Base-by-base conservation (phyloP, 2,888 invertebrate genomes). In the Drosophila gaucha region DNA sequence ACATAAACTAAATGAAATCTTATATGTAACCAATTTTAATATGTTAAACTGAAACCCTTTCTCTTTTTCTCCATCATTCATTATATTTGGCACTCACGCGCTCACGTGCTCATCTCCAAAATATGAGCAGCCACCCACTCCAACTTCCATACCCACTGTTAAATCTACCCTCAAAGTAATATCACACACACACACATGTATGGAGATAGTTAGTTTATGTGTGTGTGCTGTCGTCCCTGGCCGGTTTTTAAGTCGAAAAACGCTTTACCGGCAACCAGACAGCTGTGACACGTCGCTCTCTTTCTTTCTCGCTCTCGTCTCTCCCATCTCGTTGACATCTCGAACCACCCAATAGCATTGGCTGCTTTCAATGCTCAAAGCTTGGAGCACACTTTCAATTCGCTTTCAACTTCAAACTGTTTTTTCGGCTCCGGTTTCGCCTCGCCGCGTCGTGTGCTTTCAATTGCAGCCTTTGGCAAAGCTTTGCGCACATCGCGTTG, bases 201-300 rank as follows among this genome's bases (percentile, higher is more conserved):
- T 74, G 43, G 44, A 49, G 54, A 75, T 70, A 62, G 75, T 75
- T 62, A 36, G 28, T 56, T 20, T 38, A 38, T 50, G 43, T 28
- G 44, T 56, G 30, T 38, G 18, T 31, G 47, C 28, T 10, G 44
- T 10, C 41, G 49, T 56, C 49, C 47, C 69, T 52, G 70, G 64
- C 64, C 75, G 59, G 64, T 69, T 43, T 76, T 59, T 67, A 72
- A 67, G 58, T 43, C 46, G 16, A 50, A 55, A 62, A 65, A 67
- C 67, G 62, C 39, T 65, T 69, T 73, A 56, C 84, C 79, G 79
- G 84, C 78, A 80, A 77, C 49, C 63, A 66, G 78, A 84, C 78
- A 79, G 84, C 84, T 79, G 79, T 78, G 74, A 69, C 52, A 67
- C 14, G 20, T 41, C 30, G 31, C 52, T 38, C 38, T 16, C 26